Conservation (phyloP, 1,140 invertebrate genomes). For the Drosophila kurseongensis region DNA sequence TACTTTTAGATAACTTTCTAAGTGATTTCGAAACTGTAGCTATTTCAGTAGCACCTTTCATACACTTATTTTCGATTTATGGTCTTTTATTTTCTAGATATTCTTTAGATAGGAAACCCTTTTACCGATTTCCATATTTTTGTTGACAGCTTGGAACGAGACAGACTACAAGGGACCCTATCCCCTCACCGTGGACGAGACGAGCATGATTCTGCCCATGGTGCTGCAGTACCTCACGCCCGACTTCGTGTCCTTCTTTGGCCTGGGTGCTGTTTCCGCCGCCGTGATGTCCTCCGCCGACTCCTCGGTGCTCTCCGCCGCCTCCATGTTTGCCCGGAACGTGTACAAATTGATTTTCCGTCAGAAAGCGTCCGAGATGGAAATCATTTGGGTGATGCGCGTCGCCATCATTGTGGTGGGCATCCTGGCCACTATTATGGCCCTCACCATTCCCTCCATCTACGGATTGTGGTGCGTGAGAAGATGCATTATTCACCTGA, state of each 20-base stretch:
- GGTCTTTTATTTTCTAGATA: not conserved
- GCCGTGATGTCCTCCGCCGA: slow-evolving; percentile 99
- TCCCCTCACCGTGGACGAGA: slow-evolving; percentile 90
- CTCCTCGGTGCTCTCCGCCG: slow-evolving; percentile 97
- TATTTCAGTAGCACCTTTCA: too few species aligned
- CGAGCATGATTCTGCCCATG: slow-evolving; percentile 97
- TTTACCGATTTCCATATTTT: not conserved
- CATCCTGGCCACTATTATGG: slow-evolving; percentile 96
- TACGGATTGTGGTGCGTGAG: slow-evolving; percentile 95
- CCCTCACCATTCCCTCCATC: slow-evolving; percentile 97
- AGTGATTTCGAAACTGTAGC: too few species aligned
- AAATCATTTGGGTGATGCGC: slow-evolving; percentile 99
- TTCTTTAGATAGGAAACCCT: not conserved
- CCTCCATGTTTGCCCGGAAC: slow-evolving; percentile 99
- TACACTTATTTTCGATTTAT: not conserved
- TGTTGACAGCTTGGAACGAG: slow-evolving; percentile 94
- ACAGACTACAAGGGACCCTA: slow-evolving; percentile 92
- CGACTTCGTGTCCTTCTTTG: slow-evolving; percentile 97
- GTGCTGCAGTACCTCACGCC: slow-evolving; percentile 98
- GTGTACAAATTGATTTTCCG: slow-evolving; percentile 98
- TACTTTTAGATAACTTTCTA: too few species aligned
- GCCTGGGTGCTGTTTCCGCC: slow-evolving; percentile 98
- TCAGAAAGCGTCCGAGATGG: slow-evolving; percentile 96
- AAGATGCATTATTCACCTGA: slow-evolving; percentile 38
- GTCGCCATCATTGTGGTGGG: slow-evolving; percentile 97